These are phyloP conservation scores for Hedychridium roseum DNA, from an alignment of 2,888 invertebrate genomes.

Conservation along the genomic window DNA sequence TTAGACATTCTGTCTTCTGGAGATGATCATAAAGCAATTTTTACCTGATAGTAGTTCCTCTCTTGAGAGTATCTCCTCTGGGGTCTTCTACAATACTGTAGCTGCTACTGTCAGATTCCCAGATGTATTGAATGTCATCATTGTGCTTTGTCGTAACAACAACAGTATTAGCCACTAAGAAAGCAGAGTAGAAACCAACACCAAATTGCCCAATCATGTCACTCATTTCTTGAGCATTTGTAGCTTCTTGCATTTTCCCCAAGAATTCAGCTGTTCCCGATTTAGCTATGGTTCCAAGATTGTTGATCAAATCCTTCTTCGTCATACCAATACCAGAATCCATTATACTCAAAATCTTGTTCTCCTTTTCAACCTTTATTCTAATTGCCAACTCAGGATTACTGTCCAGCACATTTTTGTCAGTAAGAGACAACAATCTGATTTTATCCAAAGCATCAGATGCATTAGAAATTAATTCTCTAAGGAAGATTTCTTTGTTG, in stretches of 20 bases:
- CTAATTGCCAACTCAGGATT: constrained; percentile 87
- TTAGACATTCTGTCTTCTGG: neutral
- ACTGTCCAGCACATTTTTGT: constrained; percentile 78
- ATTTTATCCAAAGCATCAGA: constrained; percentile 99
- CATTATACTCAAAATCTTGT: constrained; percentile 89
- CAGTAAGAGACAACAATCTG: constrained; percentile 89
- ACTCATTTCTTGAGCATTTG: constrained; percentile 78
- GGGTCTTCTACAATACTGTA: constrained; percentile 95
- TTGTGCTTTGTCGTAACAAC: constrained; percentile 96
- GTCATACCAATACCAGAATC: constrained; percentile 99
- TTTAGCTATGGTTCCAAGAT: constrained; percentile 98
- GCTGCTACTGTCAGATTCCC: constrained; percentile 95
- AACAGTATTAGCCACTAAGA: constrained; percentile 94
- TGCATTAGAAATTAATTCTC: constrained; percentile 98
- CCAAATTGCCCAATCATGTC: constrained; percentile 99
- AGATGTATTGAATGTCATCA: constrained; percentile 92
- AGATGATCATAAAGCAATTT: constrained; percentile 14
- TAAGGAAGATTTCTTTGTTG: constrained; percentile 98
- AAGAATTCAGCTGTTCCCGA: constrained; percentile 97
- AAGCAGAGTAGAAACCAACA: constrained; percentile 99
- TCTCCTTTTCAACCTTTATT: constrained; percentile 85
- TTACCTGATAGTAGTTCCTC: constrained; percentile 87
- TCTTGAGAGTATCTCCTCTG: constrained; percentile 86
- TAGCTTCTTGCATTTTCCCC: constrained; percentile 82
- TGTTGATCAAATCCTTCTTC: constrained; percentile 88